Evolutionary conservation across 2,888 invertebrate genomes (phyloP).

Genomic region (Plebejus argus): DNA sequence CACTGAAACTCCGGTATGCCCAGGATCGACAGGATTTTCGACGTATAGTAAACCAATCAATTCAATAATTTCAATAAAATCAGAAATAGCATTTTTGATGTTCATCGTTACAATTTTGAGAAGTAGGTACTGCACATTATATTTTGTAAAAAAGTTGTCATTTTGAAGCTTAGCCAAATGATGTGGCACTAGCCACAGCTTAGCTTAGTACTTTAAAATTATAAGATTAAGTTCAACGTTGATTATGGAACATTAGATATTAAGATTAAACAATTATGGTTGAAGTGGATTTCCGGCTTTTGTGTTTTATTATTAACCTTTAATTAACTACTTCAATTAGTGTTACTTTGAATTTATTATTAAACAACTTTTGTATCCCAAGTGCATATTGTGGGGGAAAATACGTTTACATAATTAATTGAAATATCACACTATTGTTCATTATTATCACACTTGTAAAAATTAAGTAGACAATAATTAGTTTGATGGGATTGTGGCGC

Average conservation of each 20-base stretch:
- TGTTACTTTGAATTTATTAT: not conserved
- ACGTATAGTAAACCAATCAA: too few relatives aligned
- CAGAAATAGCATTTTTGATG: too few relatives aligned
- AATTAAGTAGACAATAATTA: not conserved
- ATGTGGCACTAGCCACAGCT: too few relatives aligned
- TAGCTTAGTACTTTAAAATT: not conserved
- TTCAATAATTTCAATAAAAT: too few relatives aligned
- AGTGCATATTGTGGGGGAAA: not conserved
- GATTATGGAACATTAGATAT: not conserved
- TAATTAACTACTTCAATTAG: not conserved
- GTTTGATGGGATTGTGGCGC: not conserved
- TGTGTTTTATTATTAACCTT: slow-evolving; percentile 20
- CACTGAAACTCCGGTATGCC: not conserved
- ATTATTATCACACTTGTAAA: not conserved
- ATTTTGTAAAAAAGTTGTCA: not conserved
- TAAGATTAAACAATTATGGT: slow-evolving; percentile 5
- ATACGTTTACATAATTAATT: not conserved
- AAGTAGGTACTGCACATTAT: too few relatives aligned
- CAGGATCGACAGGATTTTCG: not conserved
- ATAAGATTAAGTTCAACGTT: not conserved
- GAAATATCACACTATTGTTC: not conserved
- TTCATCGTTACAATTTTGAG: too few relatives aligned
- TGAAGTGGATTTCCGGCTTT: not conserved
- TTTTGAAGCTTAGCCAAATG: not conserved
- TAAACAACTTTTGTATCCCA: not conserved